Conservation (phyloP, 2,888 invertebrate genomes). For the Gasteruption jaculator region DNA sequence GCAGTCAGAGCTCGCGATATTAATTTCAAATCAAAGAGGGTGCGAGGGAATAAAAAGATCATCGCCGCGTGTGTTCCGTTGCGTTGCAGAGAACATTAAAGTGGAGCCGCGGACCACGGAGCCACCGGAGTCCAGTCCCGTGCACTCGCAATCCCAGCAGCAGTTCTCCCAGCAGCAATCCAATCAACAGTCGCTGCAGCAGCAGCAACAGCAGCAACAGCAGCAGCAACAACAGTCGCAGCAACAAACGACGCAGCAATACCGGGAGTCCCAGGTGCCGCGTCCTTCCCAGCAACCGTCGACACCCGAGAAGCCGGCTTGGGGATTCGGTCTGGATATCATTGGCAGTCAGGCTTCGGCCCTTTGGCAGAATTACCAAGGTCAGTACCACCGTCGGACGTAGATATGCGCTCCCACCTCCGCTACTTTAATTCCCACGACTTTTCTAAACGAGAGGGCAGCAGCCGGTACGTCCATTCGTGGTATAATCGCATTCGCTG, state of each 20-base stretch:
- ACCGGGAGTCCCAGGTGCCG: slow-evolving; percentile 45
- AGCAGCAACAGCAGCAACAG: slow-evolving; percentile 32
- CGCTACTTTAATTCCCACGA: not conserved
- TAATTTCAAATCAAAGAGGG: slow-evolving; percentile 49
- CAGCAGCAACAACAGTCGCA: slow-evolving; percentile 43
- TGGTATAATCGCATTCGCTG: slow-evolving; percentile 44
- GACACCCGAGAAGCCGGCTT: slow-evolving; percentile 56
- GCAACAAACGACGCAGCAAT: slow-evolving; percentile 49
- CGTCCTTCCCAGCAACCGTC: slow-evolving; percentile 49
- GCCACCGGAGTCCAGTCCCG: slow-evolving; percentile 45
- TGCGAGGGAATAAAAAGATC: no score
- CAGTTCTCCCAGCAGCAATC: slow-evolving; percentile 42
- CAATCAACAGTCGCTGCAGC: slow-evolving; percentile 38
- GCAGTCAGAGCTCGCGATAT: slow-evolving; percentile 51
- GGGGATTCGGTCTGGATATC: slow-evolving; percentile 75
- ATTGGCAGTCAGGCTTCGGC: slow-evolving; percentile 77
- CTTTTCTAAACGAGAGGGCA: not conserved
- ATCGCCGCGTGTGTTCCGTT: no score
- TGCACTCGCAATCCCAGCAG: slow-evolving; percentile 44
- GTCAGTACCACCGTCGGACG: slow-evolving; percentile 62
- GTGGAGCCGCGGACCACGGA: slow-evolving; percentile 44
- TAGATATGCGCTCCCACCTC: not conserved
- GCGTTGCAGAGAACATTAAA: slow-evolving; percentile 43
- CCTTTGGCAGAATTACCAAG: slow-evolving; percentile 90
- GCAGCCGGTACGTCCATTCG: slow-evolving; percentile 28